Conservation (phyloP, 2,888 invertebrate genomes). For the Notodonta ziczac region DNA sequence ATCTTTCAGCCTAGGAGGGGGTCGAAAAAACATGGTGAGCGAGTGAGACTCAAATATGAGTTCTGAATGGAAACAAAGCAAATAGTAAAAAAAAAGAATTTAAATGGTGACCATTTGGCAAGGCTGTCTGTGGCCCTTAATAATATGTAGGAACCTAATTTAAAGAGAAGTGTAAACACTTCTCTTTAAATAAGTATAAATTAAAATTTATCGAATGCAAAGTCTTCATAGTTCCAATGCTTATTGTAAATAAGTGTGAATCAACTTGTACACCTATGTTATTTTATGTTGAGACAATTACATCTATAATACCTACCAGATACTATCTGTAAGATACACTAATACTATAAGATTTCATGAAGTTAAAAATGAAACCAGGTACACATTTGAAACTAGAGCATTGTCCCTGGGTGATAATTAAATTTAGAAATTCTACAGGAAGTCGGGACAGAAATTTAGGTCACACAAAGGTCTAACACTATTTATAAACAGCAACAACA, state of each 20-base stretch:
- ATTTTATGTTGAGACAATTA: background rate
- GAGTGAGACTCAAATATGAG: too few relatives aligned
- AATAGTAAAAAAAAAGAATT: too few relatives aligned
- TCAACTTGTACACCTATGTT: background rate
- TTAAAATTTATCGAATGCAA: background rate
- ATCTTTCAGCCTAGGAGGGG: too few relatives aligned
- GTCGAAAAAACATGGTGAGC: too few relatives aligned
- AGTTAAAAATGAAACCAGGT: constrained; percentile 29
- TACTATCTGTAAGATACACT: background rate
- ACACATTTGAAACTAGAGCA: constrained; percentile 52
- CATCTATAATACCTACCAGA: too few relatives aligned
- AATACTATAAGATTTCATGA: constrained; percentile 18
- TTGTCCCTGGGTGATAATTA: constrained; percentile 64
- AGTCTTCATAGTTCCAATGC: too few relatives aligned
- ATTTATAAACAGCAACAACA: constrained; percentile 49
- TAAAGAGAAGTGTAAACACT: background rate
- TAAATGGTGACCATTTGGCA: too few relatives aligned
- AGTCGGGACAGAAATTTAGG: constrained; percentile 66
- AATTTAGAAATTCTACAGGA: constrained; percentile 72
- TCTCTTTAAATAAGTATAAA: too few relatives aligned
- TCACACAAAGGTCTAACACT: constrained; percentile 67
- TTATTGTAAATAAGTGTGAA: background rate
- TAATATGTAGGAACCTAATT: too few relatives aligned
- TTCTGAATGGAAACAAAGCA: too few relatives aligned
- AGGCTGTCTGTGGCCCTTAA: too few relatives aligned